Conservation (phyloP, 2,888 invertebrate species). For the Ferrisia virgata region DNA sequence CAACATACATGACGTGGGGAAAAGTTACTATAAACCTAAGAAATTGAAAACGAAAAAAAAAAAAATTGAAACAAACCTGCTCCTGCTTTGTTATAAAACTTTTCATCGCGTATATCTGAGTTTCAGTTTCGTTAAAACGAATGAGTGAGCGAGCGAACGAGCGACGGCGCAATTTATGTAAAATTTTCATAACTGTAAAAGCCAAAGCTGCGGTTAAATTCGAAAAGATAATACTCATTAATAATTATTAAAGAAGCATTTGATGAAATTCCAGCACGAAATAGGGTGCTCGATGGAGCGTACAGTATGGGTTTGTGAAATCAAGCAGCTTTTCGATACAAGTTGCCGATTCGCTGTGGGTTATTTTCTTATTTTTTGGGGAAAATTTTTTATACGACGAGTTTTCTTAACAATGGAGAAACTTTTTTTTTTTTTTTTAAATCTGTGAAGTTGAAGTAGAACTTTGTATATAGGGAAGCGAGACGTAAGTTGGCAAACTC, state of each 20-base stretch:
- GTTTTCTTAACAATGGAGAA: conserved; percentile 28
- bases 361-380: conserved; percentile 33
- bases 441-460: conserved; percentile 29
- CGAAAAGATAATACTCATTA: conserved; percentile 13
- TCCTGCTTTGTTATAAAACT: neutral
- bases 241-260: conserved; percentile 14
- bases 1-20: neutral
- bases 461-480: neutral
- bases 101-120: neutral
- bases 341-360: neutral
- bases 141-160: neutral
- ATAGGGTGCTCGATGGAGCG: conserved; percentile 2
- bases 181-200: neutral
- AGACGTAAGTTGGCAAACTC: conserved; percentile 35
- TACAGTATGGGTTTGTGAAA: conserved; percentile 31
- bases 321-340: conserved; percentile 35
- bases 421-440: conserved; percentile 19
- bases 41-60: no score
- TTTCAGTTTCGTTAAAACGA: no score
- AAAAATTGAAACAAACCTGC: neutral
- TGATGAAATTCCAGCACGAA: neutral
- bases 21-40: neutral
- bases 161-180: neutral
- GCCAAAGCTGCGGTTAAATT: neutral
- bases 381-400: conserved; percentile 4